A percentile compares a stretch with the other conserved stretches of the same genome.
These are phyloP conservation scores for Chamaetylas fuelleborni DNA, from an alignment of 2,113 vertebrate genomes.

Conservation along the genomic window DNA sequence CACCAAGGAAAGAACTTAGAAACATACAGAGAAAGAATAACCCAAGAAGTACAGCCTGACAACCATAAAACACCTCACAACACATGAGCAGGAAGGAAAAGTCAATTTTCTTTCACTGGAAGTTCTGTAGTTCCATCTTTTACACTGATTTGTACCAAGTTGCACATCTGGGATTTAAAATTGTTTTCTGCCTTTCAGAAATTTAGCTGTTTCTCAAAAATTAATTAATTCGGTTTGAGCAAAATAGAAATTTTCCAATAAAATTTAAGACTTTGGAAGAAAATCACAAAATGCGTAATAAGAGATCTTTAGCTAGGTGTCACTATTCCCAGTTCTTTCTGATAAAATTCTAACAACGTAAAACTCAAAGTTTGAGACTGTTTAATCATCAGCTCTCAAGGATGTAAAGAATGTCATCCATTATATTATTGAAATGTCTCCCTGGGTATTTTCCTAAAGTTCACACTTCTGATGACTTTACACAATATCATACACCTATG, in stretches of 20 bases:
- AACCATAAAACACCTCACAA: not conserved
- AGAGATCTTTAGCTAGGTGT: not conserved
- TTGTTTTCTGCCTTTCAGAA: not conserved
- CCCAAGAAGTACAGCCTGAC: not conserved
- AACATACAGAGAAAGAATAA: not conserved
- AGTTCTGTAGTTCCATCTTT: not conserved
- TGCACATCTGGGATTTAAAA: not conserved
- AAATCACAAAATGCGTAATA: not conserved
- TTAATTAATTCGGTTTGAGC: not conserved
- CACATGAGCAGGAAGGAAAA: not conserved
- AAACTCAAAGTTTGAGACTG: not conserved
- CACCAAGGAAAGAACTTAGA: not conserved
- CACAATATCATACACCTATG: not conserved
- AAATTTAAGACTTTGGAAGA: not conserved
- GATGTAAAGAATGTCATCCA: not conserved
- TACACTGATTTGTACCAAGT: not conserved
- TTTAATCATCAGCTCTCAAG: not conserved
- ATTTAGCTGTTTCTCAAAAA: not conserved
- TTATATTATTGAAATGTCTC: not conserved
- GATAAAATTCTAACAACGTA: not conserved
- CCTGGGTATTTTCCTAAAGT: not conserved
- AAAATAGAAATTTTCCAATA: not conserved
- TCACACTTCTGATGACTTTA: constrained; percentile 6
- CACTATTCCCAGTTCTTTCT: not conserved
- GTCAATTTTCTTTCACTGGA: not conserved